phyloP scores from a whole-genome alignment of 2,888 invertebrate species.

The Petrophora chlorosata region DNA sequence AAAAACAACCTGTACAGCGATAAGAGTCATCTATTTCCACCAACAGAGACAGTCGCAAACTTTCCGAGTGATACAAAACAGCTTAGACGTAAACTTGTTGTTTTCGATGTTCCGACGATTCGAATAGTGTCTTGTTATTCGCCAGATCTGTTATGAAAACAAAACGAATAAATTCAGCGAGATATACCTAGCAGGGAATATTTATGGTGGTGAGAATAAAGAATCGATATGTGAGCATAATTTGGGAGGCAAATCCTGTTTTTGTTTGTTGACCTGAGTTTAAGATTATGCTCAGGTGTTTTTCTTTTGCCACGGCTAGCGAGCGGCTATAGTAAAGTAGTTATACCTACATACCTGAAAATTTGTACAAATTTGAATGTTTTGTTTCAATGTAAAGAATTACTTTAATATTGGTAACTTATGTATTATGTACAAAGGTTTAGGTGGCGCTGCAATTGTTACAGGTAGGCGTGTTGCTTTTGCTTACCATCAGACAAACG shows the following conservation, averaged over 20 bases:
- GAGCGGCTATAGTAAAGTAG: no score
- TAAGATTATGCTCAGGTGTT: neutral
- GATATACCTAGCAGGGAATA: neutral
- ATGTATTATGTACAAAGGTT: no score
- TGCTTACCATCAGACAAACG: no score
- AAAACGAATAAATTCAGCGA: constrained; percentile 29
- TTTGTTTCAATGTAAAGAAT: no score
- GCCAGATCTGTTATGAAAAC: constrained; percentile 29
- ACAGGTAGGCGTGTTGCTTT: no score
- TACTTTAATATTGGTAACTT: no score
- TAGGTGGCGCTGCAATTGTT: no score
- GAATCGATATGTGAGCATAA: constrained; percentile 20
- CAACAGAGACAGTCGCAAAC: constrained; percentile 29
- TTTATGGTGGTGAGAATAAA: constrained; percentile 17
- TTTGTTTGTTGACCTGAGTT: constrained; percentile 4
- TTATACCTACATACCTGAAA: no score
- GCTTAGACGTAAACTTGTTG: constrained; percentile 34
- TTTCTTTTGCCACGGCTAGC: neutral
- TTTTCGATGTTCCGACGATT: constrained; percentile 22
- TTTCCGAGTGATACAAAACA: constrained; percentile 36
- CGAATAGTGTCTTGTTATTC: constrained; percentile 12
- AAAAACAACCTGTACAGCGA: no score
- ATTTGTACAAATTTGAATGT: no score
- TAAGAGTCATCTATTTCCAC: constrained; percentile 29
- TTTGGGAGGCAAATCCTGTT: constrained; percentile 8